Evolutionary conservation across 2,888 invertebrate genomes (phyloP).

Genomic region (Ryuthela nishihirai): DNA sequence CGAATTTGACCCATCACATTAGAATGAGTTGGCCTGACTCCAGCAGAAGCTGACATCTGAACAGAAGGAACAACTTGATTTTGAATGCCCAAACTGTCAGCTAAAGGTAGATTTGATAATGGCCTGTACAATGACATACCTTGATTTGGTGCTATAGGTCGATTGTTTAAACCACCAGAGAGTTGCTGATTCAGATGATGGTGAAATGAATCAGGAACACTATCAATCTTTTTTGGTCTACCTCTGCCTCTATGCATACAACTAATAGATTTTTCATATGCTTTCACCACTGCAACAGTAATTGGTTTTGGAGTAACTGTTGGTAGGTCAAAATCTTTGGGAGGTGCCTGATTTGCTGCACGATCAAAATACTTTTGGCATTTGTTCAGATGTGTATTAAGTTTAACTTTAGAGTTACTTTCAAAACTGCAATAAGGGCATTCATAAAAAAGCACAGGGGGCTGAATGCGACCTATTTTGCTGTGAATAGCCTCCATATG

Average conservation of each 20-base stretch:
- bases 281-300: constrained; percentile 43
- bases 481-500: constrained; percentile 91
- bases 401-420: constrained; percentile 85
- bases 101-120: constrained; percentile 9
- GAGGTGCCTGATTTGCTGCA: constrained; percentile 53
- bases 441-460: constrained; percentile 81
- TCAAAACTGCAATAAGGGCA: constrained; percentile 87
- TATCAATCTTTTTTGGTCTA: constrained; percentile 21
- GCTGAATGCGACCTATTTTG: constrained; percentile 73
- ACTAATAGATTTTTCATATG: constrained; percentile 39
- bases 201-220: constrained; percentile 19
- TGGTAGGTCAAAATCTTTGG: constrained; percentile 66
- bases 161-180: background rate
- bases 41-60: constrained; percentile 17
- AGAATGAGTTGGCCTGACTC: constrained; percentile 15
- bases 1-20: constrained; percentile 8
- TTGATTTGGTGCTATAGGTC: constrained; percentile 5
- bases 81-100: constrained; percentile 14
- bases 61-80: constrained; percentile 29
- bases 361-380: constrained; percentile 87
- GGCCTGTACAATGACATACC: constrained; percentile 11
- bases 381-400: constrained; percentile 78
- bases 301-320: constrained; percentile 79
- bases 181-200: constrained; percentile 7
- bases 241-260: constrained; percentile 27